These are phyloP conservation scores for Hybos culiciformis DNA, from an alignment of 2,888 invertebrate genomes.

Conservation along the genomic window DNA sequence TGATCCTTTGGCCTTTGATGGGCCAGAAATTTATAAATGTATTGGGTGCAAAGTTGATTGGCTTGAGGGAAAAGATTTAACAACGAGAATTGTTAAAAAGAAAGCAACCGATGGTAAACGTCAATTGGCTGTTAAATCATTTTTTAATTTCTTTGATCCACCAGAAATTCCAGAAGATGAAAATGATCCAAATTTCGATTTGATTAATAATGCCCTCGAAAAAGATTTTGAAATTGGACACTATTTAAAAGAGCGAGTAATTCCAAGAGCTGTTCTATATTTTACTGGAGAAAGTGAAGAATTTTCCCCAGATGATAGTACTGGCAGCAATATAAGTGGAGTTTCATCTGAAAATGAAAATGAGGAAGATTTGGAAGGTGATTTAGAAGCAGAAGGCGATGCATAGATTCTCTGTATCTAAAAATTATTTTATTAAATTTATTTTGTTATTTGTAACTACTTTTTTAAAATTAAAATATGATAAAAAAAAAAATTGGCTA, in stretches of 20 bases:
- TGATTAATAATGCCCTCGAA: conserved; percentile 26
- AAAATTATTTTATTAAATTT: too few species aligned
- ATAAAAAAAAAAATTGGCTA: too few species aligned
- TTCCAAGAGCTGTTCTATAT: background rate
- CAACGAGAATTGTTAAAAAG: conserved; percentile 23
- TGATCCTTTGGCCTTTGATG: conserved; percentile 74
- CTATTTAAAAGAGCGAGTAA: conserved; percentile 54
- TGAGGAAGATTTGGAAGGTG: background rate
- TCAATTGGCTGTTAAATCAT: conserved; percentile 72
- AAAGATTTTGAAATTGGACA: conserved; percentile 97
- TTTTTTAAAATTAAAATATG: too few species aligned
- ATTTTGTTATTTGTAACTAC: too few species aligned
- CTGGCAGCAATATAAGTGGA: too few species aligned
- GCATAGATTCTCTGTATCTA: too few species aligned
- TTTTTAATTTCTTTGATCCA: conserved; percentile 84
- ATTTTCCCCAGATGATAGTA: background rate
- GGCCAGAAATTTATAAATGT: conserved; percentile 74
- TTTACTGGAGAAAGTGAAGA: conserved; percentile 1
- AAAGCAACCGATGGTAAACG: background rate
- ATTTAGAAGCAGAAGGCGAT: background rate
- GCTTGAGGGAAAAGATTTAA: conserved; percentile 72
- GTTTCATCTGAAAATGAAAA: background rate
- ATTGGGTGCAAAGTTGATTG: conserved; percentile 66
- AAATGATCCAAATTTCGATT: conserved; percentile 23
- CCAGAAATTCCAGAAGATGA: conserved; percentile 37